Evolutionary conservation across 2,888 invertebrate genomes (phyloP).

Genomic region (Deilephila elpenor): DNA sequence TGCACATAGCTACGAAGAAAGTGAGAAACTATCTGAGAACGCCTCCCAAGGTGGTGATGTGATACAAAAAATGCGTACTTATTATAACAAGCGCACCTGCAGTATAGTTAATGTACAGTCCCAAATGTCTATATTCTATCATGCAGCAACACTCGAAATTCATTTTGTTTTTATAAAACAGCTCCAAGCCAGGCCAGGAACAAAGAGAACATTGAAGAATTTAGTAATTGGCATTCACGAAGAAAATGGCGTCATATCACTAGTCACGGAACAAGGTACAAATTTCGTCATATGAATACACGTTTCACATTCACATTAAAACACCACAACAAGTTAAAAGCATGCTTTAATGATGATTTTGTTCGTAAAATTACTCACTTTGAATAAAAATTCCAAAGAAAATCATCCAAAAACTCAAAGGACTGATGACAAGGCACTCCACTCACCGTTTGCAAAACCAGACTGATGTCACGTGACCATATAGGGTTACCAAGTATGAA

Average conservation of each 20-base stretch:
- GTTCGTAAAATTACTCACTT: constrained; percentile 80
- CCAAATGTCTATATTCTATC: constrained; percentile 43
- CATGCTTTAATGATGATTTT: constrained; percentile 65
- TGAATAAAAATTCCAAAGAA: constrained; percentile 83
- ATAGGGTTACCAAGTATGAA: constrained; percentile 49
- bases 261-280: constrained; percentile 84
- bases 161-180: constrained; percentile 42
- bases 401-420: constrained; percentile 84
- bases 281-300: constrained; percentile 78
- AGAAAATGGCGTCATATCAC: constrained; percentile 86
- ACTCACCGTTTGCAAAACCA: constrained; percentile 85
- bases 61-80: constrained; percentile 76
- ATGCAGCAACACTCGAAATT: constrained; percentile 44
- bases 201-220: constrained; percentile 78
- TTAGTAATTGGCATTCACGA: constrained; percentile 84
- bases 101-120: constrained; percentile 40
- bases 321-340: constrained; percentile 63
- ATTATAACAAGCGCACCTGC: constrained; percentile 47
- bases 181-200: constrained; percentile 49
- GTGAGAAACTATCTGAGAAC: constrained; percentile 46
- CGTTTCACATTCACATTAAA: constrained; percentile 67
- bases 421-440: constrained; percentile 86
- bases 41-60: constrained; percentile 73
- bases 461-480: constrained; percentile 68
- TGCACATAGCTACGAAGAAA: not conserved